These are phyloP conservation scores for Trichomycterus rosablanca DNA, from an alignment of 2,113 vertebrate species.

Conservation along the genomic window DNA sequence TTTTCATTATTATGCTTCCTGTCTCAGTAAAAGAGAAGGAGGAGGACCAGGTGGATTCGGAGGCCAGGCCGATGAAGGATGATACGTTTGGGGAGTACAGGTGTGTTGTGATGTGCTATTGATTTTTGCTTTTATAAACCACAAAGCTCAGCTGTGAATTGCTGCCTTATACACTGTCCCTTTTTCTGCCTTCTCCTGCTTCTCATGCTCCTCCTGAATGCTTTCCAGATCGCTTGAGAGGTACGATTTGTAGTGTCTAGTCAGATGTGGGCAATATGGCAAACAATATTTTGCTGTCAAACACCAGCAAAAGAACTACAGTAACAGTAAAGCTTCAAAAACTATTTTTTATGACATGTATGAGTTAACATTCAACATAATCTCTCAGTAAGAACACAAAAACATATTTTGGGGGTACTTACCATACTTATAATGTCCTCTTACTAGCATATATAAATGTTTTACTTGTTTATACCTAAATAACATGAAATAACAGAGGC, in stretches of 20 bases:
- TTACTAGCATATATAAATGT: no score
- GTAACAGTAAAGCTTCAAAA: no score
- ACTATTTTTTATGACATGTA: no score
- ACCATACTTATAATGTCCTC: no score
- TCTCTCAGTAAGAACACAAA: no score
- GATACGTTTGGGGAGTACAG: constrained; percentile 92
- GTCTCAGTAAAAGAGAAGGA: constrained; percentile 88
- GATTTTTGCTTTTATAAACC: neutral
- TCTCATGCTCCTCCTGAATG: constrained; percentile 54
- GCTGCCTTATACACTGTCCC: constrained; percentile 45
- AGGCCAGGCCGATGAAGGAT: constrained; percentile 87
- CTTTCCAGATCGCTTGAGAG: constrained; percentile 87
- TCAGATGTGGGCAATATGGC: neutral
- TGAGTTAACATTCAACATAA: no score
- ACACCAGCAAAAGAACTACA: no score
- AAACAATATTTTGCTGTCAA: neutral
- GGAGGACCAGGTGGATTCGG: constrained; percentile 86
- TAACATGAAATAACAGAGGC: no score
- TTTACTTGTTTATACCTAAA: no score
- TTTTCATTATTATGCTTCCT: constrained; percentile 19
- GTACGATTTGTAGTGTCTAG: constrained; percentile 67
- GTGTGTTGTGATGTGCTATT: constrained; percentile 55
- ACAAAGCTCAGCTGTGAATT: constrained; percentile 4
- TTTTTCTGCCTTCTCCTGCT: constrained; percentile 54
- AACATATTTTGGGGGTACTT: no score